Conservation (phyloP, 2,113 vertebrate species). For the Pollimyrus isidori region DNA sequence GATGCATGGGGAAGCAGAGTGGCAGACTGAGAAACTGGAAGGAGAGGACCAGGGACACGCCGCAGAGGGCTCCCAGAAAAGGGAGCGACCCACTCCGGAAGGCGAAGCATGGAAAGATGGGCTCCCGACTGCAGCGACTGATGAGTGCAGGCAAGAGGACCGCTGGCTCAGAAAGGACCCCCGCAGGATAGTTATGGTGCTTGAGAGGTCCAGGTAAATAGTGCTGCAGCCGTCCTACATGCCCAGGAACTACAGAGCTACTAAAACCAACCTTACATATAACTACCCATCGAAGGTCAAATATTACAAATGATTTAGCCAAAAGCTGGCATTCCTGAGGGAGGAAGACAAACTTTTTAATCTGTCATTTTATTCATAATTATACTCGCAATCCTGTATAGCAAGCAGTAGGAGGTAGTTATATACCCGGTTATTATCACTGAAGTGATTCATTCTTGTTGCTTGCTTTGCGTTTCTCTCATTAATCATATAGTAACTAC, state of each 20-base stretch:
- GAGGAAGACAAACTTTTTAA: not conserved
- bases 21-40: constrained; percentile 38
- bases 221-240: not conserved
- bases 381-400: not conserved
- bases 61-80: constrained; percentile 12
- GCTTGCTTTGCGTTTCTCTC: not conserved
- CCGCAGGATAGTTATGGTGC: constrained; percentile 51
- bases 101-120: constrained; percentile 48
- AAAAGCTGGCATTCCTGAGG: not conserved
- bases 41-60: not conserved
- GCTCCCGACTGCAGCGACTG: constrained; percentile 43
- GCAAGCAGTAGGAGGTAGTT: not conserved
- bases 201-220: constrained; percentile 55
- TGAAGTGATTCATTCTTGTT: not conserved
- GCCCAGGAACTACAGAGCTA: not conserved
- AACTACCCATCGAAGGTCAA: not conserved
- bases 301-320: not conserved
- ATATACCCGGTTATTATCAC: not conserved
- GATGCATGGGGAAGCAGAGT: not conserved
- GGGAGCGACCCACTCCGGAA: constrained; percentile 20
- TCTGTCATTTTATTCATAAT: not conserved
- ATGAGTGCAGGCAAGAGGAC: constrained; percentile 43
- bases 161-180: constrained; percentile 37
- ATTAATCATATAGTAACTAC: not conserved
- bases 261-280: not conserved